These are phyloP conservation scores for Panonychus citri DNA, from an alignment of 1,140 invertebrate species.

Conservation along the genomic window DNA sequence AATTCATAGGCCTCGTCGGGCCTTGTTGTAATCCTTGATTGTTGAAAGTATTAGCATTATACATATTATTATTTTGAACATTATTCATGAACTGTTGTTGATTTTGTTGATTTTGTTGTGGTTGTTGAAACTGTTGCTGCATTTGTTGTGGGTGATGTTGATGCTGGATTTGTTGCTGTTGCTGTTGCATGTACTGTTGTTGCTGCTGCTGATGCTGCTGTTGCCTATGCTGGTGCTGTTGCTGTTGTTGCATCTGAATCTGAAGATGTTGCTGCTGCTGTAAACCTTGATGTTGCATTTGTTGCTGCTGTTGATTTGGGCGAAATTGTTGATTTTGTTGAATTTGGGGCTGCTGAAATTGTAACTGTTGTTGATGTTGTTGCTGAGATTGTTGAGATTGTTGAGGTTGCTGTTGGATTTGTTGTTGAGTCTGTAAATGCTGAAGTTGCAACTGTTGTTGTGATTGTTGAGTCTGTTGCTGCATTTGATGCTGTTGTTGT, in stretches of 20 bases:
- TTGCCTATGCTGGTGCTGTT: not conserved
- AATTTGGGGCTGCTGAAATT: not conserved
- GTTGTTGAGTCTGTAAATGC: not conserved
- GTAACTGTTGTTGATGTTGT: not conserved
- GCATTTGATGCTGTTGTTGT: too few relatives aligned
- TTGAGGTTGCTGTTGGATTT: not conserved
- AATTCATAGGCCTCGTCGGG: not conserved
- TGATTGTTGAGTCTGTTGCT: too few relatives aligned
- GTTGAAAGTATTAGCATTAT: too few relatives aligned
- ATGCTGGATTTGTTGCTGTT: too few relatives aligned
- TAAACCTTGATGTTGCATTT: not conserved
- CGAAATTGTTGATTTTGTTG: not conserved
- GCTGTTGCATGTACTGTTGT: not conserved
- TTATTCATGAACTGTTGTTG: too few relatives aligned
- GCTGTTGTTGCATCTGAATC: not conserved
- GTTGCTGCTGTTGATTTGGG: not conserved
- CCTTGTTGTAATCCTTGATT: not conserved
- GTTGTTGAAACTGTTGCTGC: too few relatives aligned
- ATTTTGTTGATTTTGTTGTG: too few relatives aligned
- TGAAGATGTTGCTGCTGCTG: not conserved
- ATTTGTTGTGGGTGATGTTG: too few relatives aligned
- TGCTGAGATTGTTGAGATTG: not conserved
- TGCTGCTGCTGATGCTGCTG: not conserved
- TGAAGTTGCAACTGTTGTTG: too few relatives aligned
- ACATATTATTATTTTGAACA: too few relatives aligned